Percentiles rank a stretch among this genome's conserved stretches.
Evolutionary conservation across 2,113 vertebrate genomes (phyloP).

Genomic region (Corythornis madagascariensis): DNA sequence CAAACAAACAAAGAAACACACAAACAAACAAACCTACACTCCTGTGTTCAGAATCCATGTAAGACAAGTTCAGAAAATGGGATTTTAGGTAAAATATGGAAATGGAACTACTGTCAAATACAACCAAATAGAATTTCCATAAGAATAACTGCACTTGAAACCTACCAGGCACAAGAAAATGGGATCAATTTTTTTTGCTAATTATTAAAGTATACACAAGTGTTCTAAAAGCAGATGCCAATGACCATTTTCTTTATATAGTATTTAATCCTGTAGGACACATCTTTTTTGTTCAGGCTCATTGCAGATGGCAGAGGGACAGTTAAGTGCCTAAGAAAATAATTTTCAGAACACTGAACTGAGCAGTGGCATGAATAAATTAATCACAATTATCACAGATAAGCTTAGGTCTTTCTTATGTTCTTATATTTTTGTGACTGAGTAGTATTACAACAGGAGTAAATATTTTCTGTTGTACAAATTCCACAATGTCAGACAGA

Average conservation of each 20-base stretch:
- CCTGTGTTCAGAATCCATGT: not conserved
- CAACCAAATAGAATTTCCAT: not conserved
- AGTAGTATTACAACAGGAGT: not conserved
- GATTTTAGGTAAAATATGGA: not conserved
- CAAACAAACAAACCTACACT: too few relatives aligned
- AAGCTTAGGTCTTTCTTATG: not conserved
- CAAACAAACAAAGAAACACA: too few relatives aligned
- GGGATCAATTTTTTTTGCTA: not conserved
- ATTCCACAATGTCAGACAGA: not conserved
- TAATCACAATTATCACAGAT: not conserved
- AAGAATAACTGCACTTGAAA: not conserved
- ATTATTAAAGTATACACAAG: not conserved
- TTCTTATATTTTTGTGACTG: not conserved
- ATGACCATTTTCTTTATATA: not conserved
- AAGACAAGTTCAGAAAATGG: not conserved
- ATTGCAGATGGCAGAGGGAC: not conserved
- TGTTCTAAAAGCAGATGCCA: not conserved
- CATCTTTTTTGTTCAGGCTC: not conserved
- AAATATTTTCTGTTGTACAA: not conserved
- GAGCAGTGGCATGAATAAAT: not conserved
- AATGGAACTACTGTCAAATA: not conserved
- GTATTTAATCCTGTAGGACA: not conserved
- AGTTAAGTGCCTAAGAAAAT: not conserved
- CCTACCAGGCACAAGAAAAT: not conserved
- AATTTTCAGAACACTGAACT: not conserved